A percentile compares a stretch with the other conserved stretches of the same genome.
These are phyloP conservation scores for Seriola aureovittata DNA, from an alignment of 2,113 vertebrate species.

Conservation along the genomic window DNA sequence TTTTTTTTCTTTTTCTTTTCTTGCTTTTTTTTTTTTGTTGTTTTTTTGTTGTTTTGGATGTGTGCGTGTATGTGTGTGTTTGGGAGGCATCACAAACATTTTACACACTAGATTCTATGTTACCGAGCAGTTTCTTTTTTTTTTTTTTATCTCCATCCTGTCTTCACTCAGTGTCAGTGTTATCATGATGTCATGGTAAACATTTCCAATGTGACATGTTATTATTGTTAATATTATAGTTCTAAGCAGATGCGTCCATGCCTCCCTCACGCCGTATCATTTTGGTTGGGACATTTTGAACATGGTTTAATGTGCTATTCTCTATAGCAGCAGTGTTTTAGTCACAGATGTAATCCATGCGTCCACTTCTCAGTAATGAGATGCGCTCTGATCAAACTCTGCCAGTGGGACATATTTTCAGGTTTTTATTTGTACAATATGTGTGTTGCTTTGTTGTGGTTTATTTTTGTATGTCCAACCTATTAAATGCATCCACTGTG, in stretches of 20 bases:
- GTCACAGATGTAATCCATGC: constrained; percentile 91
- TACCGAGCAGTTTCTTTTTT: constrained; percentile 50
- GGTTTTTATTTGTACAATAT: constrained; percentile 91
- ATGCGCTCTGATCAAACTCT: constrained; percentile 91
- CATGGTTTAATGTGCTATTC: constrained; percentile 88
- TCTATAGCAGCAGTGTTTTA: constrained; percentile 90
- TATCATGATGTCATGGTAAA: constrained; percentile 70
- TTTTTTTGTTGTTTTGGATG: neutral
- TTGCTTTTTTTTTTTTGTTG: neutral
- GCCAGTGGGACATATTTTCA: constrained; percentile 93
- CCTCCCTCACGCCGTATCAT: constrained; percentile 85
- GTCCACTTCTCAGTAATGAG: constrained; percentile 85
- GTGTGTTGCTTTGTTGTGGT: constrained; percentile 88
- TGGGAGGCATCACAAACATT: constrained; percentile 72
- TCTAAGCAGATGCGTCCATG: constrained; percentile 85
- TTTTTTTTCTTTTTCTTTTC: constrained; percentile 31
- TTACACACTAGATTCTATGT: constrained; percentile 63
- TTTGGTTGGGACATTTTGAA: constrained; percentile 90
- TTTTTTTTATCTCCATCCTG: constrained; percentile 55
- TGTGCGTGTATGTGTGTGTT: constrained; percentile 15
- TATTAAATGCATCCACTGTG: constrained; percentile 85
- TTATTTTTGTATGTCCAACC: constrained; percentile 84
- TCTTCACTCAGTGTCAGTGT: constrained; percentile 63
- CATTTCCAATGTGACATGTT: constrained; percentile 75
- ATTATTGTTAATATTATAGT: constrained; percentile 65